A percentile compares a stretch with the other conserved stretches of the same genome.
Conservation (phyloP, 2,888 invertebrate genomes). For the Ceratothoa steindachneri region DNA sequence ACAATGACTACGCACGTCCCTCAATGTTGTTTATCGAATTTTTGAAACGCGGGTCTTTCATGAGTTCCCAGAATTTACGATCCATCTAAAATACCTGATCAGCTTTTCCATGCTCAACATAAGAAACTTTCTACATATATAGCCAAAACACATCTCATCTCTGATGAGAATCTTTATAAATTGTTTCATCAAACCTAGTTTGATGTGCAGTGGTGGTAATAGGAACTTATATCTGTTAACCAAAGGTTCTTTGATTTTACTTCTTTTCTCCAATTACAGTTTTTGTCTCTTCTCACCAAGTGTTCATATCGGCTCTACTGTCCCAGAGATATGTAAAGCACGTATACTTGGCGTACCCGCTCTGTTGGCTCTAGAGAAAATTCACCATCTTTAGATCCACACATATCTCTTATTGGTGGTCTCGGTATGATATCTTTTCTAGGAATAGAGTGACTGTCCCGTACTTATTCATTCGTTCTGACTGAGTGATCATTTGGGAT, state of each 20-base stretch:
- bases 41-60: not conserved
- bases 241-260: not conserved
- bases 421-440: not conserved
- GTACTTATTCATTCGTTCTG: not conserved
- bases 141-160: too few species aligned
- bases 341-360: not conserved
- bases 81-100: not conserved
- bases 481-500: not conserved
- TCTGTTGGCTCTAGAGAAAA: not conserved
- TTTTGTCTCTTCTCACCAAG: not conserved
- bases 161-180: too few species aligned
- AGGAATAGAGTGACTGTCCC: not conserved
- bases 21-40: not conserved
- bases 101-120: not conserved
- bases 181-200: too few species aligned
- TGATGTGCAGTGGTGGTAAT: not conserved
- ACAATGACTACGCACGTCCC: not conserved
- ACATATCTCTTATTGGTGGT: not conserved
- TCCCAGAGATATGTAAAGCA: not conserved
- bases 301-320: not conserved
- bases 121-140: not conserved
- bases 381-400: not conserved
- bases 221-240: not conserved
- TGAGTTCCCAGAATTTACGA: not conserved
- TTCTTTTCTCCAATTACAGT: not conserved